Evolutionary conservation across 2,797 vertebrate species (phyloP), one percentile per base, ranked within the genome.

Genomic region (Crenuchus spilurus): DNA sequence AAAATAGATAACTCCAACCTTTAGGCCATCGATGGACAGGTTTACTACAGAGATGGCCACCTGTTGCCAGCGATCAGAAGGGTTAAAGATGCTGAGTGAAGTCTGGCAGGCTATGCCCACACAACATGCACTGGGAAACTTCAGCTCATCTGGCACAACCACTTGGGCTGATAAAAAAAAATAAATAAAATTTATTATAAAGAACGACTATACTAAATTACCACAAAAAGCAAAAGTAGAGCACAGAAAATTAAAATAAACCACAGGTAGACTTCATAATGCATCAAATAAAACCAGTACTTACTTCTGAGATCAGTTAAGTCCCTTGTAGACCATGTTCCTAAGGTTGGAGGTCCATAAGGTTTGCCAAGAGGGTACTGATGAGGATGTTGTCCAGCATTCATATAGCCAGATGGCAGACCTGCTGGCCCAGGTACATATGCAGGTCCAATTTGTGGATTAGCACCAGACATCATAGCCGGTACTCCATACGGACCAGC

Each of bases 31-130:
- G 35, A 99, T 84, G 46, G 94, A 91, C 80, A 97, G 65, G 77
- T 91, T 93, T 71, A 90, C 87, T 71, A 95, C 74, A 24, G 87
- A 87, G 70, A 98, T 89, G 77, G 89, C 94, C 79, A 98, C 95
- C 82, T 99, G 96, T 49, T 97, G 90, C 98, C 98, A 99, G 24
- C 92, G 89, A 63, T 97, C 95, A 11, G 94, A 91, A 5, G 96
- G 96, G 79, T 99, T 99, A 79, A 95, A 95, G 74, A 98, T 86
- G 76, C 91, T 94, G 52, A 99, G 94, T 18, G 90, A 90, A 0
- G 94, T 94, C 84, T 99, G 96, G 0, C 97, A 96, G 35, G 96
- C 96, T 69, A 99, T 97, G 72, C 97, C 96, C 4, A 99, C 94
- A 54, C 98, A 99, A 87, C 97, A 99, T 31, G 95, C 86, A 30